Evolutionary conservation across 2,888 invertebrate genomes (phyloP).

Genomic region (Plagodis dolabraria): DNA sequence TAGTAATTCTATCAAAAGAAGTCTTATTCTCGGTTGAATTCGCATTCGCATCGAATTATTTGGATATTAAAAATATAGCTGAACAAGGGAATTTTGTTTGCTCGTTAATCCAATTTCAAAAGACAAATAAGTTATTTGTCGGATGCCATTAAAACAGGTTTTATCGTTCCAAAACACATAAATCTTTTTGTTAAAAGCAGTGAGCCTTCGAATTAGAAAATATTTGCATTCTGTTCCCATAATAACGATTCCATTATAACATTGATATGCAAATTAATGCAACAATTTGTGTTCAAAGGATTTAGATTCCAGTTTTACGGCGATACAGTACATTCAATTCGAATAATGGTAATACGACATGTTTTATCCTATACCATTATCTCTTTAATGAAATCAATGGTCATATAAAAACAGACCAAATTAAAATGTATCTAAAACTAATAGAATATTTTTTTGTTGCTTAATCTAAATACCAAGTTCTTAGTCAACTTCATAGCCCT

Average conservation of each 20-base stretch:
- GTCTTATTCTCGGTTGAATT: no score
- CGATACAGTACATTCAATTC: constrained; percentile 34
- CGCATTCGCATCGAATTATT: no score
- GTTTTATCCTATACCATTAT: not conserved
- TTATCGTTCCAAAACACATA: constrained; percentile 39
- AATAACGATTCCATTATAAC: constrained; percentile 66
- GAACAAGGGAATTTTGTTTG: no score
- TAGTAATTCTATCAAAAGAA: no score
- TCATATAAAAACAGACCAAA: no score
- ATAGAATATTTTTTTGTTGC: no score
- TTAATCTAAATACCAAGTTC: no score
- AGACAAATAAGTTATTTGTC: constrained; percentile 17
- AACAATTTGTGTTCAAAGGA: constrained; percentile 62
- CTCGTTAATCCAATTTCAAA: not conserved
- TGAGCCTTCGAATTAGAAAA: constrained; percentile 65
- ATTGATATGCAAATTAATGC: constrained; percentile 69
- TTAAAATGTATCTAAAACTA: no score
- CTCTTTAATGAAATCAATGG: not conserved
- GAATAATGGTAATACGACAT: constrained; percentile 16
- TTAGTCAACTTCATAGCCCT: no score
- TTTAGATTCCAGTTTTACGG: constrained; percentile 54
- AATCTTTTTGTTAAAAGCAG: constrained; percentile 49
- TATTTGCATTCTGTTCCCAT: constrained; percentile 65
- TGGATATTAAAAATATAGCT: no score
- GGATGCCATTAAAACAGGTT: constrained; percentile 23